Conservation (phyloP, 2,113 vertebrate species). For the Ranitomeya imitator region DNA sequence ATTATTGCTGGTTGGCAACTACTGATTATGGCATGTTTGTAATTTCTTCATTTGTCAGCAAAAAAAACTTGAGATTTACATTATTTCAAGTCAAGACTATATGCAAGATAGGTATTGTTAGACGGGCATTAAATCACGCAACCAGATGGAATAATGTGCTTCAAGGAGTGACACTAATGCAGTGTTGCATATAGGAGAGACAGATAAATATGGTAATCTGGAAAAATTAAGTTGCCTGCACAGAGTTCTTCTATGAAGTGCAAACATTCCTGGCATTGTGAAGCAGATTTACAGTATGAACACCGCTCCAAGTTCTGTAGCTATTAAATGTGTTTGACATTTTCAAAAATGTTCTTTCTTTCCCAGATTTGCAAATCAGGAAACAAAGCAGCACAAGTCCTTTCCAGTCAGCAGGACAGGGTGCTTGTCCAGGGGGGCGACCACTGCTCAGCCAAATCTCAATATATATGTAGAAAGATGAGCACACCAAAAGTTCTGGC, state of each 20-base stretch:
- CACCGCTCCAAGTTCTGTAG: not conserved
- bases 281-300: not conserved
- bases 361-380: too few species aligned
- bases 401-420: too few species aligned
- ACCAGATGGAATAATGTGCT: constrained; percentile 3
- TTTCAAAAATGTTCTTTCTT: too few species aligned
- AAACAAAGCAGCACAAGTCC: too few species aligned
- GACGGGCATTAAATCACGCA: constrained; percentile 10
- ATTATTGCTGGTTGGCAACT: not conserved
- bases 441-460: too few species aligned
- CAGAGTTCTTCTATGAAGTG: not conserved
- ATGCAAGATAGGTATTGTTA: constrained; percentile 2
- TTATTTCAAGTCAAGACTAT: constrained; percentile 6
- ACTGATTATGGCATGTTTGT: not conserved
- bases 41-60: not conserved
- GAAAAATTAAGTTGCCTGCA: not conserved
- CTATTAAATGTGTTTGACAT: not conserved
- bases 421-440: too few species aligned
- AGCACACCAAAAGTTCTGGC: too few species aligned
- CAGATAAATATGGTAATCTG: constrained; percentile 14
- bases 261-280: not conserved
- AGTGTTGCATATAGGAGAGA: not conserved
- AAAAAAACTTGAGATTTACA: not conserved
- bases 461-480: too few species aligned
- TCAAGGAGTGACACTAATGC: constrained; percentile 21